phyloP scores from a whole-genome alignment of 2,113 vertebrate genomes.

The Prochilodus magdalenae region DNA sequence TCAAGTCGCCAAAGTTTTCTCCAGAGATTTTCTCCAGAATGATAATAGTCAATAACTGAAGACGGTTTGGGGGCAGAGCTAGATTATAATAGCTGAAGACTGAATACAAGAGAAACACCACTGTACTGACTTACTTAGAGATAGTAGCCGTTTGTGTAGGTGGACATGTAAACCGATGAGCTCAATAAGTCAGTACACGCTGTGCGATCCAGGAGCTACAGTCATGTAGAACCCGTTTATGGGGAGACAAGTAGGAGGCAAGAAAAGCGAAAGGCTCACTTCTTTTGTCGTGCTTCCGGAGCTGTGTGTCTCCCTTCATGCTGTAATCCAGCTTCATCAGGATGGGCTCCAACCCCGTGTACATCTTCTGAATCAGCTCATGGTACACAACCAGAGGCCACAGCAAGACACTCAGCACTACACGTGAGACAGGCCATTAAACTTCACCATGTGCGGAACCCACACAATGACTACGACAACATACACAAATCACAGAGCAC shows the following conservation, averaged over 20 bases:
- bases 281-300: conserved; percentile 92
- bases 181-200: too few relatives aligned
- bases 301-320: conserved; percentile 95
- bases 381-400: conserved; percentile 98
- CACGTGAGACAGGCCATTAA: not conserved
- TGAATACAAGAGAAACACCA: too few relatives aligned
- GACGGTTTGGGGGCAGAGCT: too few relatives aligned
- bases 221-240: not conserved
- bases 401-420: conserved; percentile 93
- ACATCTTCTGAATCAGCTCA: conserved; percentile 98
- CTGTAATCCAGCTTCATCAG: conserved; percentile 99
- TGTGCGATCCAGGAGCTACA: too few relatives aligned
- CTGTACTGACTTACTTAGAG: too few relatives aligned
- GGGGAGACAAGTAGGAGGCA: not conserved
- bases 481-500: too few relatives aligned
- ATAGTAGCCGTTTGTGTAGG: too few relatives aligned
- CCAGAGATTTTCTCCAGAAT: too few relatives aligned
- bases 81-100: too few relatives aligned
- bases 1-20: too few relatives aligned
- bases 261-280: conserved; percentile 79
- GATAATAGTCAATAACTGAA: too few relatives aligned
- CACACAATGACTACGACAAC: not conserved
- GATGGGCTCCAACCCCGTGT: conserved; percentile 94
- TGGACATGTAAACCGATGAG: too few relatives aligned
- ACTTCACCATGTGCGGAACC: not conserved